Evolutionary conservation across 2,113 vertebrate species (phyloP).

Genomic region (Callipepla squamata): DNA sequence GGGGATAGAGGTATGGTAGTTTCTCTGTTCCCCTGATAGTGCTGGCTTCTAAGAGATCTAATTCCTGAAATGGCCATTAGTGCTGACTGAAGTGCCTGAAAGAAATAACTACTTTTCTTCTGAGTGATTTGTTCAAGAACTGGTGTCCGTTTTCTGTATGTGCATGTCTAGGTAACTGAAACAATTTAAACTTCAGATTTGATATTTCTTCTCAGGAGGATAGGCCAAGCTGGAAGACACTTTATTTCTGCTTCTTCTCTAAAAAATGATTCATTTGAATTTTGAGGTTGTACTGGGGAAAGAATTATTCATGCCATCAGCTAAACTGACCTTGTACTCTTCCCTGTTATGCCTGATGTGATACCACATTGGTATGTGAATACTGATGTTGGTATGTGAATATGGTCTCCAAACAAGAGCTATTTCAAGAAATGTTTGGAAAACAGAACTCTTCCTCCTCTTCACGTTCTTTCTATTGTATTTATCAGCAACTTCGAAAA

Average conservation of each 20-base stretch:
- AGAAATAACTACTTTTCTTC: background rate
- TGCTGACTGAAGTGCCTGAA: background rate
- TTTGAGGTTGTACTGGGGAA: background rate
- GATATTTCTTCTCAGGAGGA: background rate
- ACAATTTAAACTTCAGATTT: fast-evolving
- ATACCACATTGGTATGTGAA: background rate
- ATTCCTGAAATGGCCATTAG: background rate
- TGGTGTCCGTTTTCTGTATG: background rate
- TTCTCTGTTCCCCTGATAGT: background rate
- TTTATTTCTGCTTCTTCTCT: background rate
- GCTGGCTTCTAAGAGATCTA: background rate
- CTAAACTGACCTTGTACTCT: background rate
- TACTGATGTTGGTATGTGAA: background rate
- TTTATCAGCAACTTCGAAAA: background rate
- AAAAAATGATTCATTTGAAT: background rate
- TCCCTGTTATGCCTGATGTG: background rate
- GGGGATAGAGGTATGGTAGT: background rate
- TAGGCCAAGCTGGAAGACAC: background rate
- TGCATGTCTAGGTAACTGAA: background rate
- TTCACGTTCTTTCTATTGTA: background rate
- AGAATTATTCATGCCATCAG: background rate
- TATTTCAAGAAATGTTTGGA: background rate
- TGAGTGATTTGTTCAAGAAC: background rate
- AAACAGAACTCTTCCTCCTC: background rate
- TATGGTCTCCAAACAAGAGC: background rate